Percentiles rank a stretch among this genome's conserved stretches.
These are phyloP conservation scores for Leucozona laternaria DNA, from an alignment of 2,888 invertebrate species.

Conservation along the genomic window DNA sequence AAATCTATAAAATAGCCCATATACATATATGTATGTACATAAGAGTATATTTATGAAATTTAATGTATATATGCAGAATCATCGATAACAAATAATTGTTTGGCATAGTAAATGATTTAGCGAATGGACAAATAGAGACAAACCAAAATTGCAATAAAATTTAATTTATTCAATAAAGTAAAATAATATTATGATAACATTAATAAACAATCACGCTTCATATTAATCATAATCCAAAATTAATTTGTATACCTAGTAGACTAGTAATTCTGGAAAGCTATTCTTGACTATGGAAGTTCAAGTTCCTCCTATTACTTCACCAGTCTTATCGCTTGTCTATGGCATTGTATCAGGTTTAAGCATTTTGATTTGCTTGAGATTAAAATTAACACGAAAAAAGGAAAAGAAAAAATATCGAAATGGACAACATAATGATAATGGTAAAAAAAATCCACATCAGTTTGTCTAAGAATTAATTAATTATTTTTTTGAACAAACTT, in stretches of 20 bases:
- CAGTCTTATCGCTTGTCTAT: not conserved
- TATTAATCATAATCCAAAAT: constrained; percentile 2
- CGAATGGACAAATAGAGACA: not conserved
- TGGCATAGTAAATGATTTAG: constrained; percentile 6
- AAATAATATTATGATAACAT: not conserved
- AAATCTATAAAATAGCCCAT: not conserved
- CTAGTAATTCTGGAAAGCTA: not conserved
- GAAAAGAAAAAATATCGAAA: not conserved
- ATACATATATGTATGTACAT: not conserved
- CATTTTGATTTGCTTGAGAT: not conserved
- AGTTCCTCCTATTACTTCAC: not conserved
- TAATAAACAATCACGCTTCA: not conserved
- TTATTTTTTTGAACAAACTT: not conserved
- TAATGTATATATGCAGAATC: not conserved
- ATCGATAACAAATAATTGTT: not conserved
- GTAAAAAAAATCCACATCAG: not conserved
- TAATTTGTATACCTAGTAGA: too few species aligned
- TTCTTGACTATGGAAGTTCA: not conserved
- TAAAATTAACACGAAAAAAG: not conserved
- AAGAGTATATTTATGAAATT: too few species aligned
- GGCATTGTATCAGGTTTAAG: constrained; percentile 2
- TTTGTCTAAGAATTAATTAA: not conserved
- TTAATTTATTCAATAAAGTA: constrained; percentile 1
- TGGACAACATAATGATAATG: not conserved
- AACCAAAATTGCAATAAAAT: not conserved